A percentile compares a stretch with the other conserved stretches of the same genome.
Evolutionary conservation across 2,797 vertebrate species (phyloP).

Genomic region (Pseudochirops cupreus): DNA sequence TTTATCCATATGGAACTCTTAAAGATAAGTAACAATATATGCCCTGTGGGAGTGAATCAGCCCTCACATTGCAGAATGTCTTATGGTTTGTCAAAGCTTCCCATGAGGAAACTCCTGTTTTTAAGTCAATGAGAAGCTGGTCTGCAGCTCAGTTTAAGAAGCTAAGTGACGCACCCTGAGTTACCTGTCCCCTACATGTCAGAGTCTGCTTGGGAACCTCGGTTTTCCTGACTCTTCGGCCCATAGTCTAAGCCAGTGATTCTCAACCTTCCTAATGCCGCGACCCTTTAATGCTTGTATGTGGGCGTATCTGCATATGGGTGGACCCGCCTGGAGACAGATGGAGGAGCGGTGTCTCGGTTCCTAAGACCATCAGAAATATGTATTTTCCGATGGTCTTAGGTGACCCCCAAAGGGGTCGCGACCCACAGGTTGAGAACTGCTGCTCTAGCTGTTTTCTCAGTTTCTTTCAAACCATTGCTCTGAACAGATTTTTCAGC

Average conservation of each 20-base stretch:
- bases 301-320: too few relatives aligned
- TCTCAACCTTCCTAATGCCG: too few relatives aligned
- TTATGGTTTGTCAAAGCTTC: neutral
- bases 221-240: neutral
- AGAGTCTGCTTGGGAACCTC: neutral
- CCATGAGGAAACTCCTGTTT: neutral
- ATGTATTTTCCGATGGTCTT: too few relatives aligned
- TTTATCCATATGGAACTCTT: neutral
- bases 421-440: too few relatives aligned
- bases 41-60: neutral
- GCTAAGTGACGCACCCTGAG: neutral
- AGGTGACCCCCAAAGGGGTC: too few relatives aligned
- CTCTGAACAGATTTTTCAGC: neutral
- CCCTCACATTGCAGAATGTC: neutral
- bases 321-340: too few relatives aligned
- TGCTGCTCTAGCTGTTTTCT: neutral
- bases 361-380: too few relatives aligned
- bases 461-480: neutral
- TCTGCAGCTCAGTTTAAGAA: neutral
- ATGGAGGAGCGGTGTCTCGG: too few relatives aligned
- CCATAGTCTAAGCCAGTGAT: neutral
- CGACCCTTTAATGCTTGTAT: too few relatives aligned
- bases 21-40: neutral
- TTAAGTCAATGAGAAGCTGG: neutral
- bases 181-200: too few relatives aligned